A percentile compares a stretch with the other conserved stretches of the same genome.
Evolutionary conservation across 2,113 vertebrate genomes (phyloP).

Genomic region (Tupaia tana): DNA sequence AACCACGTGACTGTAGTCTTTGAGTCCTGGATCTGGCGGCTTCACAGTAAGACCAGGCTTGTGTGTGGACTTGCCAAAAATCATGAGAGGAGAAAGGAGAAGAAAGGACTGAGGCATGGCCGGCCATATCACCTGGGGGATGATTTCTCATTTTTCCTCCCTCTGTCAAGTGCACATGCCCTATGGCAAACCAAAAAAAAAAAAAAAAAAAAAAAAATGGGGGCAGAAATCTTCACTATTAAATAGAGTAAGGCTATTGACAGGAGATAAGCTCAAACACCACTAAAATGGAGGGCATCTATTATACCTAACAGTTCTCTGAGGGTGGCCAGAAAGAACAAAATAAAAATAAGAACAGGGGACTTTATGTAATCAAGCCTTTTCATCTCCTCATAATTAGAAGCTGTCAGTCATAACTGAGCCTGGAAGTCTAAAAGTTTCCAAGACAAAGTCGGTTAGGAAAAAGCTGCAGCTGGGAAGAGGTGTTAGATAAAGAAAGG

Average conservation of each 20-base stretch:
- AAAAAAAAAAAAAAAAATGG: background rate
- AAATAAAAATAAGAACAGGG: background rate
- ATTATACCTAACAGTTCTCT: background rate
- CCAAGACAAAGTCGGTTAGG: background rate
- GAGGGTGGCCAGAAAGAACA: background rate
- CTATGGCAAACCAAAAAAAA: no score
- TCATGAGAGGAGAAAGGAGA: no score
- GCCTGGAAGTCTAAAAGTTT: background rate
- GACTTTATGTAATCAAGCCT: background rate
- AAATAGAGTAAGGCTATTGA: background rate
- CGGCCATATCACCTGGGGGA: no score
- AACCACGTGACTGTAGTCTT: no score
- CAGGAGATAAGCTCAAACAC: background rate
- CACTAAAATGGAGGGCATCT: background rate
- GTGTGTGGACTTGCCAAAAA: no score
- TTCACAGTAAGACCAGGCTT: no score
- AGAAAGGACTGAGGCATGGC: no score
- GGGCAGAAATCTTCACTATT: background rate
- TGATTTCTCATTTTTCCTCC: no score
- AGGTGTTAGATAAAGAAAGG: background rate
- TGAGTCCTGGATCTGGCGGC: no score
- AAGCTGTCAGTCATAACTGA: background rate
- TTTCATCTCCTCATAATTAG: background rate
- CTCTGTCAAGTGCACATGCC: no score
- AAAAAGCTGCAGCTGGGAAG: background rate